Conservation (phyloP, 2,888 invertebrate species). For the Megastigmus dorsalis region DNA sequence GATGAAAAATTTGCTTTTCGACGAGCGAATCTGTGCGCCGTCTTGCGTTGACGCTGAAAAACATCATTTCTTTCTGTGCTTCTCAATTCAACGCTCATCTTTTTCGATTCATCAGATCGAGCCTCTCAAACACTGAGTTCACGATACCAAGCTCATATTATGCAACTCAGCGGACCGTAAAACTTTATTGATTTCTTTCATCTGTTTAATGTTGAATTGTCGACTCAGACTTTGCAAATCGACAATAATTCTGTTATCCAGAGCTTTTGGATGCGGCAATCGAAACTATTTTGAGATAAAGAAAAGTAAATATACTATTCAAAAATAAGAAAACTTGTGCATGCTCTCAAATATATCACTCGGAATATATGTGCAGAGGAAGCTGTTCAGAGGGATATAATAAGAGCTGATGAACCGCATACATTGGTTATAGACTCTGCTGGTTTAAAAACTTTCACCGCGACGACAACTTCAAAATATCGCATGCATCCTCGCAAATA, state of each 20-base stretch:
- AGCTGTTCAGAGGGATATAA: background rate
- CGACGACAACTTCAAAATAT: background rate
- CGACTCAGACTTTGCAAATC: background rate
- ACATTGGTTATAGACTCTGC: constrained; percentile 7
- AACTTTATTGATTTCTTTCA: background rate
- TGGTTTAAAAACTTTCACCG: constrained; percentile 16
- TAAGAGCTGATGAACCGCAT: too few relatives aligned
- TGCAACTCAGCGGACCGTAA: background rate
- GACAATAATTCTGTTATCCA: background rate
- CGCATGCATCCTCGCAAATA: background rate
- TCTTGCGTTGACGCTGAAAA: too few relatives aligned
- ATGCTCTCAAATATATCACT: background rate
- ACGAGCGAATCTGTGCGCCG: too few relatives aligned
- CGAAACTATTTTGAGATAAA: background rate
- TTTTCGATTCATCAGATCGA: background rate
- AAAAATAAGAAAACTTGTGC: background rate
- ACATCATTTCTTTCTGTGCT: background rate
- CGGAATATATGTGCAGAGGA: background rate
- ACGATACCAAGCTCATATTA: background rate
- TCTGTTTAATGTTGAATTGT: background rate
- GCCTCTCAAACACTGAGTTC: background rate
- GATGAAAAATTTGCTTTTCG: too few relatives aligned
- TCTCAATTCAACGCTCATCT: background rate
- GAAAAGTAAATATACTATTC: background rate
- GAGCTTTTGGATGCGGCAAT: too few relatives aligned